Percentiles rank a stretch among this genome's conserved stretches.
Conservation (phyloP, 1,140 invertebrate species). For the Sinonovacula constricta region DNA sequence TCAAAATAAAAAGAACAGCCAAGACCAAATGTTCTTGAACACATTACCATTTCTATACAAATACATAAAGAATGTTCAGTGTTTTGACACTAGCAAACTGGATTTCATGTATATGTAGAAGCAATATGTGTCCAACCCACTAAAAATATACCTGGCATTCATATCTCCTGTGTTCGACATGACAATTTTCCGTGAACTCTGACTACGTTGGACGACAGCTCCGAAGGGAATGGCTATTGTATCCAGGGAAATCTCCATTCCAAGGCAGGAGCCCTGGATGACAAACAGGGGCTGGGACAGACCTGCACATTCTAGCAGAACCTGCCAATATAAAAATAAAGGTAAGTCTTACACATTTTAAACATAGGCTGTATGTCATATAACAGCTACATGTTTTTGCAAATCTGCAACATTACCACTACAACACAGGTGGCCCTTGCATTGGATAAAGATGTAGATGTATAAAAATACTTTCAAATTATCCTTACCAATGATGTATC, state of each 20-base stretch:
- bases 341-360: too few species aligned
- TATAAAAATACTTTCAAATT: too few species aligned
- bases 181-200: constrained; percentile 73
- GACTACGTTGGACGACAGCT: constrained; percentile 75
- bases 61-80: too few species aligned
- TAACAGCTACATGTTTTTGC: too few species aligned
- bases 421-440: too few species aligned
- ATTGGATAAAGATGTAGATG: too few species aligned
- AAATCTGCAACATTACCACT: too few species aligned
- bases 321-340: too few species aligned
- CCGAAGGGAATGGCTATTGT: constrained; percentile 76
- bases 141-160: constrained; percentile 71
- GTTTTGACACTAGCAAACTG: too few species aligned
- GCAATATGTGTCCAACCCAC: neutral
- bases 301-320: constrained; percentile 76
- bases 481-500: too few species aligned
- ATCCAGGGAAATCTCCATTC: constrained; percentile 77
- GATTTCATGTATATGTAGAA: neutral
- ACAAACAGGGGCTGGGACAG: constrained; percentile 76
- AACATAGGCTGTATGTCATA: too few species aligned
- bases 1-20: neutral
- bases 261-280: constrained; percentile 75
- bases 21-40: neutral
- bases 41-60: too few species aligned
- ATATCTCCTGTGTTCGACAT: constrained; percentile 78